Percentiles rank a stretch among this genome's conserved stretches.
Conservation (phyloP, 2,888 invertebrate genomes). For the Odontocolon sp. region DNA sequence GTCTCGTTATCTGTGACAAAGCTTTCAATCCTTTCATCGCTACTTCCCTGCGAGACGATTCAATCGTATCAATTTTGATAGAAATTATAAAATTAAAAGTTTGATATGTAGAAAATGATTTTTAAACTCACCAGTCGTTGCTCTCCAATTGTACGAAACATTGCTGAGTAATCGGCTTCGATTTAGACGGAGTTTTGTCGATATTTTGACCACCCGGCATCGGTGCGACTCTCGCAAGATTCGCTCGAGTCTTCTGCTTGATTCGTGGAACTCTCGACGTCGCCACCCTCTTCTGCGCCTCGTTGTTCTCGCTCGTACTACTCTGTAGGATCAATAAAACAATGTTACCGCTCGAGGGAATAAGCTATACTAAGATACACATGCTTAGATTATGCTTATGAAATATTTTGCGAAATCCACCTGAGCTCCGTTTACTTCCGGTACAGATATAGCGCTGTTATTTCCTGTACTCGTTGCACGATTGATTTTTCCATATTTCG, state of each 20-base stretch:
- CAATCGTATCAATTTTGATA: background rate
- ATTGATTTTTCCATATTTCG: constrained; percentile 51
- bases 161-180: constrained; percentile 85
- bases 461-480: constrained; percentile 43
- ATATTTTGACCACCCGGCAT: constrained; percentile 68
- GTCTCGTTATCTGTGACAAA: constrained; percentile 86
- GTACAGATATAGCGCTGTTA: constrained; percentile 20
- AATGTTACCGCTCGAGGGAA: background rate
- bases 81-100: background rate
- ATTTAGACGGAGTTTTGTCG: constrained; percentile 83
- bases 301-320: constrained; percentile 50
- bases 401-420: constrained; percentile 34
- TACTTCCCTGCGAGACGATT: constrained; percentile 83
- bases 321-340: constrained; percentile 47
- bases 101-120: background rate
- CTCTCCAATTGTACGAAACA: constrained; percentile 86
- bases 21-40: constrained; percentile 88
- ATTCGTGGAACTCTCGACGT: constrained; percentile 69
- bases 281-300: constrained; percentile 55
- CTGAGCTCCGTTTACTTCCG: constrained; percentile 37
- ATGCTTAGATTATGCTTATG: background rate
- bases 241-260: constrained; percentile 60
- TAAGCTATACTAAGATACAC: background rate
- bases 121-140: constrained; percentile 84
- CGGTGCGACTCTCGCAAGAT: constrained; percentile 63